Evolutionary conservation across 2,113 vertebrate species (phyloP).

Genomic region (Paedocypris sp.): DNA sequence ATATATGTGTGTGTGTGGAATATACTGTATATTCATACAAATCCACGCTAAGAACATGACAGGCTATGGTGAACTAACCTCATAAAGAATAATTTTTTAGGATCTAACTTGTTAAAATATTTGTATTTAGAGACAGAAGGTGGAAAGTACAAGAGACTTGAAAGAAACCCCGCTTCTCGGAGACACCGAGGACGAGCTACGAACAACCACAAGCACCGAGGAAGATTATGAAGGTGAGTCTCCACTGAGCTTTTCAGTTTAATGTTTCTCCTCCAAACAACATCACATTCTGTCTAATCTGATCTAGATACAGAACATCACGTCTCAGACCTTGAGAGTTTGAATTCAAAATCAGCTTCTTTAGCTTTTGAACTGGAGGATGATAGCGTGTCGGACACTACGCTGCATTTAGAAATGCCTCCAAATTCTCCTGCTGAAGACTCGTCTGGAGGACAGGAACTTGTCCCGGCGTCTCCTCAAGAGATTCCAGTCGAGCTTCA

Average conservation of each 20-base stretch:
- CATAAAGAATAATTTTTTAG: too few species aligned
- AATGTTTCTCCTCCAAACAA: too few species aligned
- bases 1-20: too few species aligned
- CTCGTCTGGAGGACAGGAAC: constrained; percentile 16
- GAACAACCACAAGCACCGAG: constrained; percentile 3
- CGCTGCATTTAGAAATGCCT: constrained; percentile 2
- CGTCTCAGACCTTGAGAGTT: constrained; percentile 37
- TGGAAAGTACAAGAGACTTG: constrained; percentile 28
- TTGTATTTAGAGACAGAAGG: constrained; percentile 39
- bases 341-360: constrained; percentile 5
- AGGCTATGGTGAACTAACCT: too few species aligned
- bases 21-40: too few species aligned
- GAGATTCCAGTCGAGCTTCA: constrained; percentile 41
- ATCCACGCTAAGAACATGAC: too few species aligned
- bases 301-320: constrained; percentile 12
- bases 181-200: constrained; percentile 32
- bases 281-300: not conserved
- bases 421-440: constrained; percentile 15
- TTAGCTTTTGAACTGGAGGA: not conserved
- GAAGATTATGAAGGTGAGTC: constrained; percentile 32
- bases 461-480: constrained; percentile 20
- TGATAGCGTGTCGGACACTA: constrained; percentile 4
- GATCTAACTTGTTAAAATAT: not conserved
- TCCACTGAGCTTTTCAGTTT: too few species aligned
- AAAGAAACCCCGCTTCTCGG: constrained; percentile 28